Percentiles rank a stretch among this genome's conserved stretches.
phyloP scores from a whole-genome alignment of 2,113 vertebrate genomes.

The Caranx ignobilis region DNA sequence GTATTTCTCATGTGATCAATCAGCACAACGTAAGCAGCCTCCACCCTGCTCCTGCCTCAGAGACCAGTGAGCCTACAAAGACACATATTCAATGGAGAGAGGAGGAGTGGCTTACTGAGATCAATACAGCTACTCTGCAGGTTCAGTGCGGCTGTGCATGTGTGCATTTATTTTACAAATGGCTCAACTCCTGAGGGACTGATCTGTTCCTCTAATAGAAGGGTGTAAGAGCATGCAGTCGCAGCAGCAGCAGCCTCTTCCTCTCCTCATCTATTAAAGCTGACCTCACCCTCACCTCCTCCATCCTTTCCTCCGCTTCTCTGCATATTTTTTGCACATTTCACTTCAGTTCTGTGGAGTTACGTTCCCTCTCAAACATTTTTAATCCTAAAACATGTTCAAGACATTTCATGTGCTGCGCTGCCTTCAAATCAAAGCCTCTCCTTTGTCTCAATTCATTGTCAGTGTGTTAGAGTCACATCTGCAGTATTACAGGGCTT shows the following conservation, averaged over 20 bases:
- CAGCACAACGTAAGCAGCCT: not conserved
- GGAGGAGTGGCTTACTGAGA: not conserved
- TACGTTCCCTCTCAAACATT: not conserved
- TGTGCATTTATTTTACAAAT: conserved; percentile 27
- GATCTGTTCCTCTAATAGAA: conserved; percentile 10
- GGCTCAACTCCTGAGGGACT: not conserved
- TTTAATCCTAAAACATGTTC: not conserved
- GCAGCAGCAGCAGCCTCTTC: not conserved
- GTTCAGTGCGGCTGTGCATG: not conserved
- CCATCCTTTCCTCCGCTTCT: not conserved
- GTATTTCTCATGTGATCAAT: not conserved
- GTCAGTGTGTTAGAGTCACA: conserved; percentile 1
- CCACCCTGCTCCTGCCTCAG: not conserved
- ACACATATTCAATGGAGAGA: conserved; percentile 19
- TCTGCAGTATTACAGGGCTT: conserved; percentile 29
- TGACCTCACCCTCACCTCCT: conserved; percentile 25
- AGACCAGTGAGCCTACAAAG: conserved; percentile 1
- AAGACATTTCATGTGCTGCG: not conserved
- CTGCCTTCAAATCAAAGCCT: not conserved
- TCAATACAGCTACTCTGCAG: conserved; percentile 28
- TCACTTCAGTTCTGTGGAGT: not conserved
- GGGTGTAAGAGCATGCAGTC: not conserved
- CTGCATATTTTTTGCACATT: not conserved
- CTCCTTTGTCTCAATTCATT: conserved; percentile 3
- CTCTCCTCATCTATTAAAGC: not conserved